Base-by-base conservation (phyloP, 2,888 invertebrate genomes). In the Protophormia terraenovae region DNA sequence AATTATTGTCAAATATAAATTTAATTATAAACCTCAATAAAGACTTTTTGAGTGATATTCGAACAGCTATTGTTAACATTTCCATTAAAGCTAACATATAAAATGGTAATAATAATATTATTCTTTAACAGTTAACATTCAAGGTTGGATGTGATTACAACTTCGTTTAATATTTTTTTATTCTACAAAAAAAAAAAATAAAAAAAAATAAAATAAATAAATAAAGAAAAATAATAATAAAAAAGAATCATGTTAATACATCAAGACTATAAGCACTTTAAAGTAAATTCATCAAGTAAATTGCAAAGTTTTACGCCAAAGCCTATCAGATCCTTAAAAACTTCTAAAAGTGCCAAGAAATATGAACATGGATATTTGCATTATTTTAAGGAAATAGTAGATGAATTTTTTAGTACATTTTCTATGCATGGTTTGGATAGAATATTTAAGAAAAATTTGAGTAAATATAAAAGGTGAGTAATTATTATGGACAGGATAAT, bases 381-480 rank as follows among this genome's bases (percentile, higher is more conserved):
- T 2, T 69, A 62, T 32, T 24, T 73, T 0, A 22, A 22, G 10
- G 35, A 3, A 0, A 14, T 75, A 1, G 0, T 35, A 1, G 27
- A 67, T 22, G 77, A 84, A 16, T 71, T 72, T 19, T 14, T 60
- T 12, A n/a, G 45, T 8, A 45, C 6, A 2, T 62, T 32, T 1
- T 73, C 81, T 3, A 45, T 81, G 16, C 81, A 81, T 14, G 84
- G 81, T 1, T 16, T 81, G 5, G 14, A 76, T 45, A 29, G 77
- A 32, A 58, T 81, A 29, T 81, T 72, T 62, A 12, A 24, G 0
- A 50, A 22, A 10, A 45, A 60, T 4, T 29, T 72, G 3, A 76
- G 8, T 27, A 24, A 1, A 8, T 32, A 66, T 3, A 67, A 84
- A 53, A 76, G 71, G 84, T 84, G 41, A 35, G 38, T 24, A 50